Conservation (phyloP, 2,113 vertebrate genomes). For the Nesogale talazaci region DNA sequence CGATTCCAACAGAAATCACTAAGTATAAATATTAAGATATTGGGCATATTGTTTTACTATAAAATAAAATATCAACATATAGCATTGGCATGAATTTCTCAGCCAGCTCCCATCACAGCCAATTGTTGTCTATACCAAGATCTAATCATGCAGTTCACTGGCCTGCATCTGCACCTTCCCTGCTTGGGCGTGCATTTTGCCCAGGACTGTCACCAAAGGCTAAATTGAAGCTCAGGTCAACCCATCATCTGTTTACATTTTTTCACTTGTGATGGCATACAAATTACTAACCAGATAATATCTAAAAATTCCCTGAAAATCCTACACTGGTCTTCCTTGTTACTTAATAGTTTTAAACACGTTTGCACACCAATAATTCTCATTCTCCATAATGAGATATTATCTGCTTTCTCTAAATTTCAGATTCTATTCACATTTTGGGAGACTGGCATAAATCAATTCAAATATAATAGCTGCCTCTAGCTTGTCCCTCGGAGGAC, state of each 20-base stretch:
- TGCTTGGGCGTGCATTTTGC: conserved; percentile 5
- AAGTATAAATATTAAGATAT: conserved; percentile 10
- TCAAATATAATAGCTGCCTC: neutral
- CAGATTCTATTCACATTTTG: neutral
- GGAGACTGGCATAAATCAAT: neutral
- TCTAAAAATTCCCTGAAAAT: neutral
- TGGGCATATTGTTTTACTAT: neutral
- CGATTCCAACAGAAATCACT: neutral
- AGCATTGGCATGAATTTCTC: neutral
- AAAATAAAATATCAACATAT: conserved; percentile 19
- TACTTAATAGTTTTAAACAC: conserved; percentile 15
- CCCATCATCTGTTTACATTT: neutral
- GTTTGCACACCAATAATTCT: conserved; percentile 28
- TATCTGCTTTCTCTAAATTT: conserved; percentile 37
- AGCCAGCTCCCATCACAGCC: conserved; percentile 49
- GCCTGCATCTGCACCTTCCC: conserved; percentile 16
- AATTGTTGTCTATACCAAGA: conserved; percentile 36
- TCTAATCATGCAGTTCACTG: conserved; percentile 63
- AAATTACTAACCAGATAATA: conserved; percentile 59
- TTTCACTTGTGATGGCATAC: conserved; percentile 48
- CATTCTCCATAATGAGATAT: neutral
- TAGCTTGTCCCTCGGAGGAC: neutral
- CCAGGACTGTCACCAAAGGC: conserved; percentile 37
- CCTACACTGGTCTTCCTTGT: neutral
- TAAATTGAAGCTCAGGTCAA: conserved; percentile 46